Base-by-base conservation (phyloP, 2,113 vertebrate genomes). In the Myrmophylax atrothorax region DNA sequence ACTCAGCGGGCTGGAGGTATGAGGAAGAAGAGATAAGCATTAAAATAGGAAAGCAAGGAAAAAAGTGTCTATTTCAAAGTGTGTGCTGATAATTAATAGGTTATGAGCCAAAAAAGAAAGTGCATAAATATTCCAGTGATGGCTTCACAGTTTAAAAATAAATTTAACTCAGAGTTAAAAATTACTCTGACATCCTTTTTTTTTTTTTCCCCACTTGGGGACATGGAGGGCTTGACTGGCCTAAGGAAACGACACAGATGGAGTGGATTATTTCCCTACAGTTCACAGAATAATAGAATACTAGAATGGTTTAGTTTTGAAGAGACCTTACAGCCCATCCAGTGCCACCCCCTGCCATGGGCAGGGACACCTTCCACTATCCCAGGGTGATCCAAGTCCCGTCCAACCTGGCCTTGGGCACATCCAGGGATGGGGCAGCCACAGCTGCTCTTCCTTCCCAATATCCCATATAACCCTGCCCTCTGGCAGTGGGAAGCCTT, bases 21-120 rank as follows among this genome's bases (percentile, higher is more conserved):
- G 95, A 96, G 93, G 89, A 97, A 81, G 60, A 38, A 95, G 84
- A 97, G 87, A 97, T 91, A 89, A 78, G 89, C 37, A 50, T 90
- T 94, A 95, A 93, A 90, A 95, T 29, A 84, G 80, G 90, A 93
- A 93, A 81, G 68, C 24, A 74, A 87, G 63, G 72, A 87, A 62
- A 92, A 53, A 93, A 81, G 58, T 55, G 19, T 87, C 47, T 74
- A 75, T 52, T 96, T 81, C 97, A 97, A 96, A 64, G 72, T 62
- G 56, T 23, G 53, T 77, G n/a, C 46, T 89, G 63, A 60, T 96
- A 93, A 94, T 94, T 91, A 85, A 77, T 49, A 85, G 56, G 40
- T 80, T 85, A 62, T 18, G 23, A 91, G 84, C 62, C 59, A 78
- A 91, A 78, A 53, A 89, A 64, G 40, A 81, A 93, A 94, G 68